Evolutionary conservation across 2,888 invertebrate species (phyloP).

Genomic region (Cheiracanthium punctorium): DNA sequence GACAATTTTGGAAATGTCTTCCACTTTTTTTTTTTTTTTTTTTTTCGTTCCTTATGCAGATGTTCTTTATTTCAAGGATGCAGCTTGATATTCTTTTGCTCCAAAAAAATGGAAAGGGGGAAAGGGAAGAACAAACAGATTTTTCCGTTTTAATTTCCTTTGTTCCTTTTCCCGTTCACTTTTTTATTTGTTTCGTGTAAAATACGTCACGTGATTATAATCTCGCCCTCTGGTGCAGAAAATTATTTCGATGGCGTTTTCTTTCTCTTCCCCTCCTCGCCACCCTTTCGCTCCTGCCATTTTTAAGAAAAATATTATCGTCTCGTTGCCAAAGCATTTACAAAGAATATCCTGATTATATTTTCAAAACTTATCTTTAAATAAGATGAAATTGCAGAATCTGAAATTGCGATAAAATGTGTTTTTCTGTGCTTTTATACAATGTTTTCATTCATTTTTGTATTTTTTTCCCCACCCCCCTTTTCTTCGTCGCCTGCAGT

Average conservation of each 20-base stretch:
- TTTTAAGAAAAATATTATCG: constrained; percentile 10
- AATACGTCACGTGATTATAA: constrained; percentile 13
- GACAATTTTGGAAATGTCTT: not conserved
- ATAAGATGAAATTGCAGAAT: not conserved
- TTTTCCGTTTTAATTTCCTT: not conserved
- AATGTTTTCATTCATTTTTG: not conserved
- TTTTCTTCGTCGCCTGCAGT: too few species aligned
- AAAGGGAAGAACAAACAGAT: not conserved
- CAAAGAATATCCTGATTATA: constrained; percentile 6
- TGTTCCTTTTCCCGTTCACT: not conserved
- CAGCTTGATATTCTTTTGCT: not conserved
- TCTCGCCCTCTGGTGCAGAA: constrained; percentile 1
- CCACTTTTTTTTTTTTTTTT: not conserved
- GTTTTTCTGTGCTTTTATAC: not conserved
- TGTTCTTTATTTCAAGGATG: constrained; percentile 1
- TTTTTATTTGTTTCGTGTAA: not conserved
- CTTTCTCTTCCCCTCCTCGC: not conserved
- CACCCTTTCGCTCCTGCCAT: not conserved
- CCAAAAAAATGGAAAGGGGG: not conserved
- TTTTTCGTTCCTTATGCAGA: too few species aligned
- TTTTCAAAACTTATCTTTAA: constrained; percentile 1
- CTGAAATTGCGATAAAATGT: constrained; percentile 6
- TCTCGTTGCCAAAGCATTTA: constrained; percentile 2
- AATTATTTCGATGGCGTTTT: not conserved
- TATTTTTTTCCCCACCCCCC: too few species aligned